Evolutionary conservation across 1,140 invertebrate species (phyloP), one percentile per base, ranked within the genome.

Genomic region (Drosophila auraria): DNA sequence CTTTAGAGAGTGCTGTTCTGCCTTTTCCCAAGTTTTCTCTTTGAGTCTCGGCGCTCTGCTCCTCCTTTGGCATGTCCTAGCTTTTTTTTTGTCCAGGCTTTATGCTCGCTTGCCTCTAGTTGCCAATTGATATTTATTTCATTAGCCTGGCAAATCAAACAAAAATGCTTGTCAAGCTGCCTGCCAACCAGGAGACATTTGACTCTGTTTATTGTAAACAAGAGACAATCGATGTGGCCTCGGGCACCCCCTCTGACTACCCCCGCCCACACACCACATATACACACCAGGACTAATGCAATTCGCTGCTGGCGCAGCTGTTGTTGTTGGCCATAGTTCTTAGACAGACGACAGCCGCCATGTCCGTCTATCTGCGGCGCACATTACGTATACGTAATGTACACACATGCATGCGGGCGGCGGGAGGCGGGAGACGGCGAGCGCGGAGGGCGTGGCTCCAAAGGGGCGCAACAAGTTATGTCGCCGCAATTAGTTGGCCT

Each of bases 131-230:
- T 61, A 51, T 72, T 36, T 51, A 73, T 74, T 73, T 61, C 69
- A 73, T 74, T 73, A 73, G 71, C 56, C 74, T 54, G 79, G 60
- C 27, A 86, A 78, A 71, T 87, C 82, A 82, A 86, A 86, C 82
- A 86, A 86, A 86, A 82, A 86, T 78, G 74, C 64, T 53, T 70
- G 75, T 42, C 61, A 74, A 59, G 77, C 49, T 58, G 59, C 63
- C 60, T 77, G 76, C 70, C 80, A 87, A 59, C 50, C 47, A 47
- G 57, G 78, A 83, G 83, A 83, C 86, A 87, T 87, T 84, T 87
- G 84, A 84, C 84, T 84, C 74, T 87, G 84, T 87, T 89, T 87
- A 89, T 89, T 76, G 86, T 82, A 84, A 87, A 73, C 84, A 79
- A 78, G 47, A 63, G 73, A 75, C 78, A 78, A 84, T 68, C 77